Percentiles rank a stretch among this genome's conserved stretches.
phyloP scores from a whole-genome alignment of 2,113 vertebrate genomes.

The Xiphorhynchus elegans region DNA sequence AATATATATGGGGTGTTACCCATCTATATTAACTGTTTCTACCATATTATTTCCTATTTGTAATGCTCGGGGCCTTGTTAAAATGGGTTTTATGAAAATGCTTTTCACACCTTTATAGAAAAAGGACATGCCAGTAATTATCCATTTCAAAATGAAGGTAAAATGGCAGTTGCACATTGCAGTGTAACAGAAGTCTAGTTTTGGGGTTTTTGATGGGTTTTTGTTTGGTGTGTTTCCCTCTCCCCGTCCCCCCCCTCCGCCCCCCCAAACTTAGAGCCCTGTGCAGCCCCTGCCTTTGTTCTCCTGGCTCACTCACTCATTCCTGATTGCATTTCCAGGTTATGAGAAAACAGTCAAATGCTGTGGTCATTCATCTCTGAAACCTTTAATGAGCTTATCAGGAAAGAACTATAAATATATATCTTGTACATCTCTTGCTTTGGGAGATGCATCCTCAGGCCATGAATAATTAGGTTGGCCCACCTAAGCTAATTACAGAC shows the following conservation, averaged over 20 bases:
- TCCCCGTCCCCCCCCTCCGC: no score
- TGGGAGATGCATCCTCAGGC: conserved; percentile 2
- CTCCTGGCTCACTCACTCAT: not conserved
- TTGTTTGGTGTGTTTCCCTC: fast-evolving
- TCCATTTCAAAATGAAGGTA: not conserved
- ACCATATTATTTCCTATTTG: not conserved
- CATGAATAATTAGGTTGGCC: conserved; percentile 25
- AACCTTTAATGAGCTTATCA: conserved; percentile 57
- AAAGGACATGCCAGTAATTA: not conserved
- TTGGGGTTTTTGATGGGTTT: not conserved
- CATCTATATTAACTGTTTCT: not conserved
- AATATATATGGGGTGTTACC: not conserved
- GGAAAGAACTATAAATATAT: conserved; percentile 50
- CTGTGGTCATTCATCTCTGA: conserved; percentile 46
- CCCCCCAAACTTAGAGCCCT: not conserved
- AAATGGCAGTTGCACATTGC: not conserved
- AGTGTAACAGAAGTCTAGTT: not conserved
- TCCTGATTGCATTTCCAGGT: not conserved
- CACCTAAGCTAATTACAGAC: not conserved
- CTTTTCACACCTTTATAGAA: not conserved
- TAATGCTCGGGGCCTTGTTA: not conserved
- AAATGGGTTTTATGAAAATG: not conserved
- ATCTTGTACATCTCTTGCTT: not conserved
- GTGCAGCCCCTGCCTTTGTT: not conserved
- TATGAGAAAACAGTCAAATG: not conserved